Percentiles rank a stretch among this genome's conserved stretches.
These are phyloP conservation scores for Lacerta bilineata DNA, from an alignment of 2,797 vertebrate genomes.

Conservation along the genomic window DNA sequence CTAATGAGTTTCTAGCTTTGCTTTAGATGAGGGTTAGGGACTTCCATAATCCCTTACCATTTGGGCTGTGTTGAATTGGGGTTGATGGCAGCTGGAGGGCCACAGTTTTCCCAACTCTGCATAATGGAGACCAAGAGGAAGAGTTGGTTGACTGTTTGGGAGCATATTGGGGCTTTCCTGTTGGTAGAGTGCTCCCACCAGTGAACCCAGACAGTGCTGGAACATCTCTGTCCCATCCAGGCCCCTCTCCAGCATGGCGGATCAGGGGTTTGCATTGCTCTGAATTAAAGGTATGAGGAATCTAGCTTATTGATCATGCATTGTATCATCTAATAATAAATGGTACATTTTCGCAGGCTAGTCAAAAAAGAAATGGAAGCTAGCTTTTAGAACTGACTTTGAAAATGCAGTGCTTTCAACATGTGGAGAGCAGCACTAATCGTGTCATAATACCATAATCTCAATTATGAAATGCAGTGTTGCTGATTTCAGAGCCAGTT, in stretches of 20 bases:
- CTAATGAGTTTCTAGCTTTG: background rate
- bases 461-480: background rate
- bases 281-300: background rate
- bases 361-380: background rate
- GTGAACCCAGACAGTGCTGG: too few relatives aligned
- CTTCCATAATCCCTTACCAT: too few relatives aligned
- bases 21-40: too few relatives aligned
- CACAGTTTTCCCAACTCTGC: too few relatives aligned
- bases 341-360: background rate
- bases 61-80: too few relatives aligned
- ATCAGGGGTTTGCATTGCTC: background rate
- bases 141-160: too few relatives aligned
- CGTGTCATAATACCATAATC: background rate
- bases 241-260: too few relatives aligned
- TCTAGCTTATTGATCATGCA: background rate
- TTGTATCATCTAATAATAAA: background rate
- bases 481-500: background rate
- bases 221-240: too few relatives aligned
- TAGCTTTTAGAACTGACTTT: background rate
- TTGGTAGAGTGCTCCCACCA: too few relatives aligned
- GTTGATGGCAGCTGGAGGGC: too few relatives aligned
- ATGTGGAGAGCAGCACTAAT: background rate
- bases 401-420: background rate
- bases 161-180: too few relatives aligned
- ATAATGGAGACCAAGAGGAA: too few relatives aligned